Evolutionary conservation across 1,140 invertebrate species (phyloP).

Genomic region (Lerema accius): DNA sequence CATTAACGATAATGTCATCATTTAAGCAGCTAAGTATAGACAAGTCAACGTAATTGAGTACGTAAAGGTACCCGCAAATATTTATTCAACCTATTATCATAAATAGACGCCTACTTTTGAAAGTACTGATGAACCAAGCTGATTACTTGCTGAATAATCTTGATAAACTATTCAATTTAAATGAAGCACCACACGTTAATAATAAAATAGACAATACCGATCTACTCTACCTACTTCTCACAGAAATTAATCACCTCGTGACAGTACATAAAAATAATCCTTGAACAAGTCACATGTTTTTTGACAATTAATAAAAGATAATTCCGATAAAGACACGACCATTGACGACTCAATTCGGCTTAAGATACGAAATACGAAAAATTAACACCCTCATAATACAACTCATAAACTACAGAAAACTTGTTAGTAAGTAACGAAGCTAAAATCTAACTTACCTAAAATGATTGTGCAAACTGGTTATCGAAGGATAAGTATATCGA

Average conservation of each 20-base stretch:
- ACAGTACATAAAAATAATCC: constrained; percentile 32
- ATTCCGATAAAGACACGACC: background rate
- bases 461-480: constrained; percentile 62
- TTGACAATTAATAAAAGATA: constrained; percentile 13
- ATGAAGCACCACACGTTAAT: background rate
- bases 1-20: too few relatives aligned
- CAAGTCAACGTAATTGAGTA: background rate
- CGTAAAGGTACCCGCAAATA: background rate
- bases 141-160: background rate
- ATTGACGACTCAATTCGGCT: background rate
- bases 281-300: constrained; percentile 38
- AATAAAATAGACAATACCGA: constrained; percentile 12
- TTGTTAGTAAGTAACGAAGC: too few relatives aligned
- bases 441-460: constrained; percentile 58
- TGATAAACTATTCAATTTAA: background rate
- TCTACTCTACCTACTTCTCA: constrained; percentile 23
- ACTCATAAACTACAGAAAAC: too few relatives aligned
- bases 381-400: too few relatives aligned
- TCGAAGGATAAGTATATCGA: constrained; percentile 42
- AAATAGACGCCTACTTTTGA: background rate
- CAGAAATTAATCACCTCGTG: constrained; percentile 21
- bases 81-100: background rate
- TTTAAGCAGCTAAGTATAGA: too few relatives aligned
- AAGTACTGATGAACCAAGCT: background rate
- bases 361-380: background rate